Conservation (phyloP, 2,113 vertebrate genomes). For the Riparia riparia region DNA sequence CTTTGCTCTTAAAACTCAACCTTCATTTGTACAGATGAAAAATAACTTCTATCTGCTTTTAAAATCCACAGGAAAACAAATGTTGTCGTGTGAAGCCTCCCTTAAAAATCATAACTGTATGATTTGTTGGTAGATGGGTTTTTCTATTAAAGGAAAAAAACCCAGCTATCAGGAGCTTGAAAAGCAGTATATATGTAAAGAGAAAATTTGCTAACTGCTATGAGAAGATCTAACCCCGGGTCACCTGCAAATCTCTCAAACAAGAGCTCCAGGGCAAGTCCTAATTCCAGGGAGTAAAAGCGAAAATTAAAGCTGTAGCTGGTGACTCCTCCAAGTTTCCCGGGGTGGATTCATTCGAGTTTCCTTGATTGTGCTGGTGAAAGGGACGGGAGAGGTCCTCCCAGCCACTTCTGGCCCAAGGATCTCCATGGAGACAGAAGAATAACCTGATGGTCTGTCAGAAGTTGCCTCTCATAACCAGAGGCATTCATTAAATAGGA, state of each 20-base stretch:
- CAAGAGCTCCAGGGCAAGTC: constrained; percentile 82
- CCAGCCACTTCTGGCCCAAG: constrained; percentile 16
- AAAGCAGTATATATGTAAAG: constrained; percentile 87
- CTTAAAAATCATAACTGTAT: constrained; percentile 19
- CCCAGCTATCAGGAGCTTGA: constrained; percentile 34
- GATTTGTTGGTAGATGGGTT: constrained; percentile 61
- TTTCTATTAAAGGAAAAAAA: constrained; percentile 71
- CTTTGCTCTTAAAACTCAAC: background rate
- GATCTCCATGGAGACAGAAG: constrained; percentile 69
- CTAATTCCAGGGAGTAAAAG: constrained; percentile 88
- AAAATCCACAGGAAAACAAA: background rate
- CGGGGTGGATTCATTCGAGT: constrained; percentile 79
- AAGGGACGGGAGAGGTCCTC: constrained; percentile 59
- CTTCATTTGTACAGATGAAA: background rate
- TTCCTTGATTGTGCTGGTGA: constrained; percentile 76
- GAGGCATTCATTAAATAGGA: constrained; percentile 51
- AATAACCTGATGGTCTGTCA: constrained; percentile 59
- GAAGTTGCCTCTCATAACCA: constrained; percentile 46
- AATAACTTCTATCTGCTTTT: background rate
- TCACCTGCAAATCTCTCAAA: constrained; percentile 88
- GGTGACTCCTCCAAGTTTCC: constrained; percentile 64
- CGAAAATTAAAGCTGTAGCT: constrained; percentile 79
- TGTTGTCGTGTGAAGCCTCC: background rate
- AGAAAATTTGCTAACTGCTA: constrained; percentile 87
- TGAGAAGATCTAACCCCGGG: constrained; percentile 84